Evolutionary conservation across 2,888 invertebrate genomes (phyloP), one percentile per base, ranked within the genome.

Genomic region (Cephus pygmeus): DNA sequence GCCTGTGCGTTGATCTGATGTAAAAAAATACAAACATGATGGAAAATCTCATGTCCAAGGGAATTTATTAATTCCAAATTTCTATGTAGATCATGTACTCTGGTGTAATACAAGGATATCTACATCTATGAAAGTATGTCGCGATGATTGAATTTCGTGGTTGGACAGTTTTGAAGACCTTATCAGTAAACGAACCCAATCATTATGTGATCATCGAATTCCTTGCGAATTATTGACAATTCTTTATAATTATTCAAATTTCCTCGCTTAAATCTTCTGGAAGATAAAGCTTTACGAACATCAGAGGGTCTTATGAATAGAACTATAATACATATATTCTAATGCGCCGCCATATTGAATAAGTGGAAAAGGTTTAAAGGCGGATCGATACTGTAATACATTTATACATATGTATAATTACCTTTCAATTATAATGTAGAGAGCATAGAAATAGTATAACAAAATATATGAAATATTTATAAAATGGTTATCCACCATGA

Each of bases 381-480:
- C 71, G 71, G 71, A 33, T 71, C 71, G 71, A 71, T 34, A 9
- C 34, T 12, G n/a, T 31, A 23, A 71, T 71, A 71, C 56, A 56
- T 56, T 23, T 56, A 9, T 56, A 34, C 34, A 34, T 34, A 56
- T 71, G 34, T 34, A 71, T 33, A 15, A 71, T 71, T 75, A 75
- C 34, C 69, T 69, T 78, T 78, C 36, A 73, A 74, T 85, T 84
- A 84, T 85, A 85, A 86, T 82, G 83, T 86, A 87, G 87, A 87
- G 90, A 88, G 90, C 88, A 90, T 90, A 90, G 90, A 90, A 90
- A 91, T 82, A 90, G 90, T 91, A 90, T 91, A 91, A 91, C 89
- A 91, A 91, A 91, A 91, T 90, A 91, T 91, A 90, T 91, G 87
- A 91, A 90, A 88, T 90, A 90, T 90, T 90, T 89, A 89, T 87